A percentile compares a stretch with the other conserved stretches of the same genome.
phyloP scores from a whole-genome alignment of 2,797 vertebrate genomes.

The Oreonectes daqikongensis region DNA sequence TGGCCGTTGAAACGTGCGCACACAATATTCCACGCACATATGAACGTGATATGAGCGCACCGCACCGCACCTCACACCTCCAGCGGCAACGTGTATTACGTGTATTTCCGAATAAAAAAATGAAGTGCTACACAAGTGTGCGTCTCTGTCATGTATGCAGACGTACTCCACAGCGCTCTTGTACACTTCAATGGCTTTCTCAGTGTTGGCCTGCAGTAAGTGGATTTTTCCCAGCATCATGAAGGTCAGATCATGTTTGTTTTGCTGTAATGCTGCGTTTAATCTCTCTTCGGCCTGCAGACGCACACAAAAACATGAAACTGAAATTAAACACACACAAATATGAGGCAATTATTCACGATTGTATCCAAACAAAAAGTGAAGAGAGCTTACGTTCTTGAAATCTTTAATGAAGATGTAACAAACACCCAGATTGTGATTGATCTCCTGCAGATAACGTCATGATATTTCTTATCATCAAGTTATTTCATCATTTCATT shows the following conservation, averaged over 20 bases:
- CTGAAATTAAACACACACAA: too few relatives aligned
- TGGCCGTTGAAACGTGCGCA: too few relatives aligned
- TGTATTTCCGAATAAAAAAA: too few relatives aligned
- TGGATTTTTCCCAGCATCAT: conserved; percentile 91
- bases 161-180: conserved; percentile 93
- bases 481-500: too few relatives aligned
- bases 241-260: conserved; percentile 89
- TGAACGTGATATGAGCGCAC: too few relatives aligned
- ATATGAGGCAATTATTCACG: neutral
- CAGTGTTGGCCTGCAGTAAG: conserved; percentile 83
- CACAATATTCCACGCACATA: too few relatives aligned
- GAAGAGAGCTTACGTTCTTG: conserved; percentile 80
- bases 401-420: conserved; percentile 93
- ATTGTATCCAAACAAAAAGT: neutral
- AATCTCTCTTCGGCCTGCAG: conserved; percentile 89
- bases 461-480: neutral
- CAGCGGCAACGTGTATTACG: too few relatives aligned
- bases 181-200: conserved; percentile 90
- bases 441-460: conserved; percentile 83
- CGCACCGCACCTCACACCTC: too few relatives aligned
- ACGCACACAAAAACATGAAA: conserved; percentile 20
- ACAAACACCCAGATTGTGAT: conserved; percentile 92
- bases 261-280: conserved; percentile 85
- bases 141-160: neutral
- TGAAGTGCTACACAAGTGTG: too few relatives aligned